Conservation (phyloP, 2,797 vertebrate species). For the Chelon auratus region DNA sequence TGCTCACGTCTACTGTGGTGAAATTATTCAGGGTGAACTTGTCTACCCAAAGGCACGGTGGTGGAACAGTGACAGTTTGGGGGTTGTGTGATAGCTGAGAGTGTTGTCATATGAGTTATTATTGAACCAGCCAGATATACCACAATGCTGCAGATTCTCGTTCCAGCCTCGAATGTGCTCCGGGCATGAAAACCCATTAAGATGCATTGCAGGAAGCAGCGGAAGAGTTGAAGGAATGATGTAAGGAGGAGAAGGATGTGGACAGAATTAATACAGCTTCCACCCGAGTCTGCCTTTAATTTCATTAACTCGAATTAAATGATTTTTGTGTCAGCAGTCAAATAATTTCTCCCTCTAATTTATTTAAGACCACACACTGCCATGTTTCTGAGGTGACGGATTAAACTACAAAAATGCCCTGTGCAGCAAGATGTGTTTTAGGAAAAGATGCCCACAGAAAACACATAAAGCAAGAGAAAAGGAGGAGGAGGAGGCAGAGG, state of each 20-base stretch:
- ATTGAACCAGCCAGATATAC: constrained; percentile 69
- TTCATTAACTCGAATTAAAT: constrained; percentile 61
- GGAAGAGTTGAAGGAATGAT: constrained; percentile 55
- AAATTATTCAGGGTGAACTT: constrained; percentile 75
- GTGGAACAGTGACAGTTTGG: constrained; percentile 68
- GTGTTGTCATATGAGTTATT: constrained; percentile 74
- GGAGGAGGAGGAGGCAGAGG: background rate
- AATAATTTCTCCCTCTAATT: constrained; percentile 39
- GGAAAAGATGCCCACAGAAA: constrained; percentile 2
- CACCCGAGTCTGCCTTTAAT: constrained; percentile 51
- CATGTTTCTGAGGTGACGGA: constrained; percentile 32
- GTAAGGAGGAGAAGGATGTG: constrained; percentile 38
- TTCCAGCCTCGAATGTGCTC: constrained; percentile 64
- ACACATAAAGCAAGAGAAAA: constrained; percentile 4
- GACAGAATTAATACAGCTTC: constrained; percentile 55
- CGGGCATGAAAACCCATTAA: constrained; percentile 78
- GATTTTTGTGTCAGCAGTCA: constrained; percentile 44
- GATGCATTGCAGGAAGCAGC: constrained; percentile 59
- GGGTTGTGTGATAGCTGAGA: constrained; percentile 67
- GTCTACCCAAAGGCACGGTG: constrained; percentile 67
- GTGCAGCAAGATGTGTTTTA: constrained; percentile 30
- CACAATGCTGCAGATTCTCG: constrained; percentile 59
- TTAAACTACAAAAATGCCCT: constrained; percentile 27
- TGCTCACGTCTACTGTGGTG: constrained; percentile 53
- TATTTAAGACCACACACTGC: constrained; percentile 26